Conservation (phyloP, 1,140 invertebrate genomes). For the Cydia fagiglandana region DNA sequence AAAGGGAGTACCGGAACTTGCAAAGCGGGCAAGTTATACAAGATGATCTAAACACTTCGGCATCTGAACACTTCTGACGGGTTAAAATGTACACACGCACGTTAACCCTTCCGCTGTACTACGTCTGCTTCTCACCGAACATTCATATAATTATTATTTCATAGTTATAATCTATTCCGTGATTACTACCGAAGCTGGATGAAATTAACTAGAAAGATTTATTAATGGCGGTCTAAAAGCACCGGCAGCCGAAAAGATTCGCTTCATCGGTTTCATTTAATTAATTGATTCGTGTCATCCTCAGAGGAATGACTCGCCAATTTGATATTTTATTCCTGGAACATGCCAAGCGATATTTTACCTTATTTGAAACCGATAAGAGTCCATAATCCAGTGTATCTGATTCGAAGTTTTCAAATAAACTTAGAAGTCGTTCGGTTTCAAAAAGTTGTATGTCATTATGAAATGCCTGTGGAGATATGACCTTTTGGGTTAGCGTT, state of each 20-base stretch:
- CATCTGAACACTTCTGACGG: too few species aligned
- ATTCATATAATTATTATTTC: too few species aligned
- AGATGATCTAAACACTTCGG: too few species aligned
- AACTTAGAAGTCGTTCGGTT: not conserved
- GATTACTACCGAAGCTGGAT: not conserved
- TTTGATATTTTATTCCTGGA: constrained; percentile 11
- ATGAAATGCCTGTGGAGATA: not conserved
- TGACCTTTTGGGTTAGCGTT: not conserved
- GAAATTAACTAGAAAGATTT: constrained; percentile 28
- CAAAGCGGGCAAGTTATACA: too few species aligned
- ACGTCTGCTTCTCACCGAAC: too few species aligned
- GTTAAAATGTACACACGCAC: too few species aligned
- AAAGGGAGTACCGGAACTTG: too few species aligned
- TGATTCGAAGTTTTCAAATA: not conserved
- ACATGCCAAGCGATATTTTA: not conserved
- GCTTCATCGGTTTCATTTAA: constrained; percentile 60
- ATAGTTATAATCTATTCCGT: too few species aligned
- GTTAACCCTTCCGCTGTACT: too few species aligned
- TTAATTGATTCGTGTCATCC: constrained; percentile 63
- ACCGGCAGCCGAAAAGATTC: constrained; percentile 48
- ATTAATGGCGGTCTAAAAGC: constrained; percentile 23
- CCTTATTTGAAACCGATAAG: not conserved
- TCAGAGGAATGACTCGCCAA: constrained; percentile 33
- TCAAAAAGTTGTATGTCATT: not conserved
- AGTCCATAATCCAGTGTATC: not conserved